Evolutionary conservation across 2,113 vertebrate genomes (phyloP), one percentile per base, ranked within the genome.

Genomic region (Pardalotus punctatus): DNA sequence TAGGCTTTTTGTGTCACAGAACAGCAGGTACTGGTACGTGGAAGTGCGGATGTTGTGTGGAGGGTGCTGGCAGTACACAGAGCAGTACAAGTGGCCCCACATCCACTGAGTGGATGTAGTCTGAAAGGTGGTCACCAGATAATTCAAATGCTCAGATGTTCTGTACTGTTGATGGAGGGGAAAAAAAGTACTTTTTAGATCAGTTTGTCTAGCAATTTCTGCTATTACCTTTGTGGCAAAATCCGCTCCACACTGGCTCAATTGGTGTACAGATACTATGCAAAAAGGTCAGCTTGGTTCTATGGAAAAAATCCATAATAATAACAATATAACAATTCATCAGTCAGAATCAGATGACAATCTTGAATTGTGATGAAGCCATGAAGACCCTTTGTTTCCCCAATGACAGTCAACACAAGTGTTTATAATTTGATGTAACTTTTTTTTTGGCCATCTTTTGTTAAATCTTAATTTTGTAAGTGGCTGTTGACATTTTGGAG

Each of bases 401-500:
- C 19, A 4, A 45, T 66, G 45, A n/a, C 10, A 43, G 35, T 56
- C 42, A 71, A 22, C 2, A 80, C 36, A 57, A 72, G 22, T n/a
- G 35, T 70, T 93, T 61, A 16, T 61, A 29, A 60, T 45, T 91
- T 47, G 27, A 77, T 16, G 19, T 40, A 72, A 61, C 66, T 53
- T 22, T 47, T 54, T 72, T 65, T 71, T 82, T 51, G 14, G 16
- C 12, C 1, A 8, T 15, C 22, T 24, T 83, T 85, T 90, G 50
- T 77, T 62, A 84, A 90, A 62, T 91, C 54, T 80, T 93, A 64
- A 88, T 90, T 93, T 92, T 4, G 0, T 56, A 86, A 88, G 82
- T 81, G 42, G 45, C 42, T 88, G 81, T 85, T 94, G 79, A 80
- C 76, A 58, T 93, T 87, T 94, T 56, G 27, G 64, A 93, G 27